Conservation (phyloP, 2,888 invertebrate genomes). For the Lasioglossum oenotherae region DNA sequence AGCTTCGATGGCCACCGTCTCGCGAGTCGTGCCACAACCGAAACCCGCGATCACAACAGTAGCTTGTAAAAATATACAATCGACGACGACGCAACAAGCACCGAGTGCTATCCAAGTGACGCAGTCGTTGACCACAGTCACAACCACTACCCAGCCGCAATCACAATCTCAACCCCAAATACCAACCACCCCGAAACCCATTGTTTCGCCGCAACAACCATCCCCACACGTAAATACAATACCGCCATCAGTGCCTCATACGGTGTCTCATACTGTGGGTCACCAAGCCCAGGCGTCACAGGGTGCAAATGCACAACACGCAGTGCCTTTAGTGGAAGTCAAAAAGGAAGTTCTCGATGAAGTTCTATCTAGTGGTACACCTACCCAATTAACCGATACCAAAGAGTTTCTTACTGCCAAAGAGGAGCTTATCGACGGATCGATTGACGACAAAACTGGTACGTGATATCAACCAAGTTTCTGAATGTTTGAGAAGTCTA, state of each 20-base stretch:
- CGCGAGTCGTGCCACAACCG: constrained; percentile 64
- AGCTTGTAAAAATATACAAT: constrained; percentile 61
- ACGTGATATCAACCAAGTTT: background rate
- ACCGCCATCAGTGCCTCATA: constrained; percentile 83
- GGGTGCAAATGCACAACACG: constrained; percentile 79
- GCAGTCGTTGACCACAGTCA: constrained; percentile 59
- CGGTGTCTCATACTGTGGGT: constrained; percentile 82
- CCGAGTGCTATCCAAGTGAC: constrained; percentile 66
- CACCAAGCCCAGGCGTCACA: constrained; percentile 84
- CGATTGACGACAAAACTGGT: constrained; percentile 83
- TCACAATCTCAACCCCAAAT: constrained; percentile 74
- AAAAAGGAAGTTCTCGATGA: constrained; percentile 91
- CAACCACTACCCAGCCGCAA: constrained; percentile 69
- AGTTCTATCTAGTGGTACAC: constrained; percentile 80
- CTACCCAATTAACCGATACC: constrained; percentile 82
- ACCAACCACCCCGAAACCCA: constrained; percentile 59
- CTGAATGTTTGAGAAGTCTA: background rate
- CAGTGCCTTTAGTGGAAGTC: constrained; percentile 88
- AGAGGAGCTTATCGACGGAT: constrained; percentile 82
- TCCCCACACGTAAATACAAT: constrained; percentile 84
- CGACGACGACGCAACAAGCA: constrained; percentile 65
- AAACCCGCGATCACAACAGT: constrained; percentile 71
- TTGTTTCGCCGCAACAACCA: constrained; percentile 65
- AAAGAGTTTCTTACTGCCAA: constrained; percentile 84
- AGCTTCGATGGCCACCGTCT: constrained; percentile 59